A percentile compares a stretch with the other conserved stretches of the same genome.
Conservation (phyloP, 2,888 invertebrate genomes). For the Andrena dorsata region DNA sequence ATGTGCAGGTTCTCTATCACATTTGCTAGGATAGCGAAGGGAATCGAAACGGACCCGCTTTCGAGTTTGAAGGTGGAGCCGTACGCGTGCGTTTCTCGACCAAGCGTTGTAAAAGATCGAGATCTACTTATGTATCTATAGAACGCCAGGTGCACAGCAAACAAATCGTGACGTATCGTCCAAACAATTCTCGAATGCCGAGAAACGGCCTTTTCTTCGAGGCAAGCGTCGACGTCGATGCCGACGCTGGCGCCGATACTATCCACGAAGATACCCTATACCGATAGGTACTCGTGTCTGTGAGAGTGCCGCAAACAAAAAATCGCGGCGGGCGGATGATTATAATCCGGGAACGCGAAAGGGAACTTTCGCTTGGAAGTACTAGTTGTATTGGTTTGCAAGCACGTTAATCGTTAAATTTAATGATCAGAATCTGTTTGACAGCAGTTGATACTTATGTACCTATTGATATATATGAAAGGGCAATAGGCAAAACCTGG, state of each 20-base stretch:
- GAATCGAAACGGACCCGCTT: not conserved
- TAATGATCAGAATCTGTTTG: too few species aligned
- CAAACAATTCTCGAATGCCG: constrained; percentile 58
- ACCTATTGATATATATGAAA: too few species aligned
- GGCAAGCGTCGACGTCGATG: not conserved
- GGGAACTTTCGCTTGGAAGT: not conserved
- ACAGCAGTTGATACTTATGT: too few species aligned
- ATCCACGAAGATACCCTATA: not conserved
- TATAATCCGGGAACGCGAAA: not conserved
- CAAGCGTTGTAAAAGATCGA: constrained; percentile 28
- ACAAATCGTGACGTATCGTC: constrained; percentile 61
- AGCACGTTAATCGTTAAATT: not conserved
- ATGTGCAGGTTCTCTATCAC: too few species aligned
- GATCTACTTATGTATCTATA: constrained; percentile 50
- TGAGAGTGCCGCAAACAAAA: not conserved
- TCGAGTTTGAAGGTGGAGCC: not conserved
- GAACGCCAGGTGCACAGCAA: constrained; percentile 64
- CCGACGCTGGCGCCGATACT: not conserved
- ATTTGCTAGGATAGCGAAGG: not conserved
- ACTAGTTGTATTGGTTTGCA: not conserved
- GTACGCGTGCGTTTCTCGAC: not conserved
- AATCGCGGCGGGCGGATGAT: not conserved
- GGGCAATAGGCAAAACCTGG: too few species aligned
- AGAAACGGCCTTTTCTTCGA: constrained; percentile 39
- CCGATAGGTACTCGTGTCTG: too few species aligned